phyloP scores from a whole-genome alignment of 2,113 vertebrate species.

The Perca schrenkii region DNA sequence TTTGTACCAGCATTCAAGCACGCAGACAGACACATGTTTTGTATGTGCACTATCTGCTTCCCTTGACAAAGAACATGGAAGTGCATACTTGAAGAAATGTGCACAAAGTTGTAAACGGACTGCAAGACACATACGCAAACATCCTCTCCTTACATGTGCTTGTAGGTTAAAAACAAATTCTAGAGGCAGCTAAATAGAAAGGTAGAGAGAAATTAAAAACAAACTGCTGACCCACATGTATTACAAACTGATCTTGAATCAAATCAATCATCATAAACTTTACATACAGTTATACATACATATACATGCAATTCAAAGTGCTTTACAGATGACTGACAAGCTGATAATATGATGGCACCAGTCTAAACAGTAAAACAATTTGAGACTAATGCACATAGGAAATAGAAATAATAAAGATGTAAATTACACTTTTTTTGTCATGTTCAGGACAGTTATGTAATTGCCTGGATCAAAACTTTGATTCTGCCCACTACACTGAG shows the following conservation, averaged over 20 bases:
- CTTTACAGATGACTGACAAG: neutral
- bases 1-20: constrained; percentile 9
- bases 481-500: no score
- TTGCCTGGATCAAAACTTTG: no score
- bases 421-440: neutral
- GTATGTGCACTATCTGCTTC: constrained; percentile 6
- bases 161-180: neutral
- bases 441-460: neutral
- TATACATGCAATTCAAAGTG: neutral
- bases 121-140: neutral
- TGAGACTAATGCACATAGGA: neutral
- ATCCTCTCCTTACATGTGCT: constrained; percentile 12
- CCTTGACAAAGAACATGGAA: neutral
- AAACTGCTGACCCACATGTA: neutral
- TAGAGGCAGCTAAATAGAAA: neutral
- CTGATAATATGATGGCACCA: neutral
- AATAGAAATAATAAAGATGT: neutral
- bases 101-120: neutral
- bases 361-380: neutral
- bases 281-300: neutral
- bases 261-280: neutral
- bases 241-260: neutral
- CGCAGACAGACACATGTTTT: constrained; percentile 7
- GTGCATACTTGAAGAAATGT: neutral
- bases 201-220: neutral